phyloP scores from a whole-genome alignment of 2,797 vertebrate species.

The Synanceia verrucosa region DNA sequence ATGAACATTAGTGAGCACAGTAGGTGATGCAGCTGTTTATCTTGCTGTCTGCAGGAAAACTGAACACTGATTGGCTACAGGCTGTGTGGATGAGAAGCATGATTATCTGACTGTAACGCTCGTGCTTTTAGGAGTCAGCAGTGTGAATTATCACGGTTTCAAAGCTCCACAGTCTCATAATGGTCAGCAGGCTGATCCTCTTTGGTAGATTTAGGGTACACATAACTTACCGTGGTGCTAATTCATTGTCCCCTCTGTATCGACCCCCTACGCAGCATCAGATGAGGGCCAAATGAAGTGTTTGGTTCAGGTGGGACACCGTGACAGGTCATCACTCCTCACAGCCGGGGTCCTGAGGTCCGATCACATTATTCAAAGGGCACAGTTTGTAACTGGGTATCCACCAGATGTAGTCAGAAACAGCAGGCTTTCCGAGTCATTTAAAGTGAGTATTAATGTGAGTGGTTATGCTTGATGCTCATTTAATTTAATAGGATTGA shows the following conservation, averaged over 20 bases:
- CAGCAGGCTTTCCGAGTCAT: neutral
- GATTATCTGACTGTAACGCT: neutral
- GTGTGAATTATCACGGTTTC: neutral
- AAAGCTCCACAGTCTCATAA: neutral
- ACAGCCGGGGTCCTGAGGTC: conserved; percentile 18
- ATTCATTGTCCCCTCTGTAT: conserved; percentile 48
- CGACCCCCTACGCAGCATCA: conserved; percentile 32
- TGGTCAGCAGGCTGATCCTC: conserved; percentile 9
- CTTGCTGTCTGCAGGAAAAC: conserved; percentile 26
- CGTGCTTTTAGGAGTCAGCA: conserved; percentile 7
- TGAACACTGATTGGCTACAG: neutral
- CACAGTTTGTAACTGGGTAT: conserved; percentile 28
- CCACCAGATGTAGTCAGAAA: conserved; percentile 5
- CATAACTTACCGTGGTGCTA: conserved; percentile 22
- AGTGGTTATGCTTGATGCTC: neutral
- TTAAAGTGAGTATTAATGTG: conserved; percentile 34
- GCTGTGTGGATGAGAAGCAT: conserved; percentile 1
- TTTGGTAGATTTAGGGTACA: conserved; percentile 4
- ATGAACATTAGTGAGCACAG: conserved; percentile 48
- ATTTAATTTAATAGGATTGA: neutral
- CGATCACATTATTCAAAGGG: conserved; percentile 35
- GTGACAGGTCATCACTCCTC: conserved; percentile 49
- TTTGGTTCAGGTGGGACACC: conserved; percentile 19
- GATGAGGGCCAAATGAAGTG: conserved; percentile 41
- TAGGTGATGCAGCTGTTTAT: conserved; percentile 46